Evolutionary conservation across 2,888 invertebrate species (phyloP), one percentile per base, ranked within the genome.

Genomic region (Minunthozetes semirufus): DNA sequence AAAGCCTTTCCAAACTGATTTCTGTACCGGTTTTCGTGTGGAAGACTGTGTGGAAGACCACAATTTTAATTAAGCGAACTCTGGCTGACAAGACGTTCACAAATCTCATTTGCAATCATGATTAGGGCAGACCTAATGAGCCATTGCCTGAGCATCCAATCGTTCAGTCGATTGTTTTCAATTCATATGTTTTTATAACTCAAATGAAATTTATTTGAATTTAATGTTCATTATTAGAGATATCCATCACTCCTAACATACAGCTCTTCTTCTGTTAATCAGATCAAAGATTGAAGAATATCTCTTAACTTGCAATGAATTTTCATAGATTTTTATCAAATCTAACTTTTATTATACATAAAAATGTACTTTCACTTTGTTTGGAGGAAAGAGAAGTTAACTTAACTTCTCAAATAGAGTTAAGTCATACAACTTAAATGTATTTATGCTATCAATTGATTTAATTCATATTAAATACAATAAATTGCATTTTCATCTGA

Each of bases 31-130:
- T 38, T 68, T 68, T 68, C 22, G 25, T 33, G 17, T 13, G 13
- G 25, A 25, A 61, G 8, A 46, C 68, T 46, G 25, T 33, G 17
- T 13, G 13, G 25, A 25, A 61, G 8, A 46, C 68, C 68, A 42
- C 68, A 42, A 42, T 68, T 68, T 42, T 68, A 68, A 68, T 68
- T 68, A 68, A 68, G 38, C 68, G 68, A 42, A 33, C 68, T 38
- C 19, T 42, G 68, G 42, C 42, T 42, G 68, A 68, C 68, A 63
- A 22, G 38, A 68, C 42, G 19, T 29, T 68, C n/a, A 11, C 63
- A 22, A 46, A 68, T 42, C 68, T 68, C 68, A 63, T 63, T 38
- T 63, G 63, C 19, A 33, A 63, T 63, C 63, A 22, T 66, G 66
- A 66, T 68, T 68, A 68, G 68, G 22, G 42, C 38, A 68, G 68